phyloP scores from a whole-genome alignment of 2,888 invertebrate genomes.

The Lepas anatifera region DNA sequence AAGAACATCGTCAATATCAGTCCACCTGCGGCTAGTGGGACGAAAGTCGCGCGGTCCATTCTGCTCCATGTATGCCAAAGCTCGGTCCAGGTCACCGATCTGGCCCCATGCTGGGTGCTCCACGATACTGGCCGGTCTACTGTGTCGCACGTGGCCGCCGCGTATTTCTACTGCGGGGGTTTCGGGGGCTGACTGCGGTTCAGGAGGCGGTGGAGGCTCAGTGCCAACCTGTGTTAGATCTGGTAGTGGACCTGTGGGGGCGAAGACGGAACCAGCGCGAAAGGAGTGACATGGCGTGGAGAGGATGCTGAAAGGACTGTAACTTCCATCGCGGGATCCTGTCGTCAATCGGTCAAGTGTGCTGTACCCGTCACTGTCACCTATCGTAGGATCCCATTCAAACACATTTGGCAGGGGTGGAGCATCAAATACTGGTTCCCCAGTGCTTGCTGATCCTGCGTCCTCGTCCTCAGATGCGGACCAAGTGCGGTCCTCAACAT shows the following conservation, averaged over 20 bases:
- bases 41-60: not conserved
- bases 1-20: not conserved
- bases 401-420: too few species aligned
- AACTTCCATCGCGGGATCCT: not conserved
- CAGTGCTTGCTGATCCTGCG: not conserved
- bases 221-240: not conserved
- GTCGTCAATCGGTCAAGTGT: not conserved
- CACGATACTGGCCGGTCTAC: not conserved
- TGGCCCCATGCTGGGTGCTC: slow-evolving; percentile 4
- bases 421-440: too few species aligned
- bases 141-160: not conserved
- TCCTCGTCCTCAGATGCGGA: not conserved
- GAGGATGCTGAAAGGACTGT: slow-evolving; percentile 3
- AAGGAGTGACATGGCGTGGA: slow-evolving; percentile 3
- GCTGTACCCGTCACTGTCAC: not conserved
- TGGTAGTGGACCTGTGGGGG: not conserved
- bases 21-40: not conserved
- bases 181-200: not conserved
- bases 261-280: not conserved
- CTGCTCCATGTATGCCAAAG: not conserved
- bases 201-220: not conserved
- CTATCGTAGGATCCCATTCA: too few species aligned
- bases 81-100: slow-evolving; percentile 5
- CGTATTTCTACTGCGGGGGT: not conserved
- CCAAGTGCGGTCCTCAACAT: not conserved